A percentile compares a stretch with the other conserved stretches of the same genome.
phyloP scores from a whole-genome alignment of 2,113 vertebrate species.

The Macaca fascicularis region DNA sequence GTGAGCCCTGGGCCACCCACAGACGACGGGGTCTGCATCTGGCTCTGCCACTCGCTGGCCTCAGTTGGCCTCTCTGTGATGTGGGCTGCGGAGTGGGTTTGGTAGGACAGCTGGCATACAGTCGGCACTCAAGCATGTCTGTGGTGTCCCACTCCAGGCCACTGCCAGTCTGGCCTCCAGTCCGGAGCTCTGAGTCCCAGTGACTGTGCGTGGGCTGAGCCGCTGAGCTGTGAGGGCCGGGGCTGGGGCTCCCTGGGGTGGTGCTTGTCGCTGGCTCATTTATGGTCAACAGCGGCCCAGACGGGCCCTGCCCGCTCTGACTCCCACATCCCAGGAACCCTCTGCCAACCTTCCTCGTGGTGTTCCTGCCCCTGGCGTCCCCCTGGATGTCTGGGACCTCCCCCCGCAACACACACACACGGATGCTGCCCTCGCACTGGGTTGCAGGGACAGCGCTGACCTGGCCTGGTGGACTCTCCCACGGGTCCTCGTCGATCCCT shows the following conservation, averaged over 20 bases:
- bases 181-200: not conserved
- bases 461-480: no score
- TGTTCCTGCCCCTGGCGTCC: not conserved
- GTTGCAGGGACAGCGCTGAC: not conserved
- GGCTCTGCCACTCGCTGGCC: not conserved
- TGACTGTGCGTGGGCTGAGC: not conserved
- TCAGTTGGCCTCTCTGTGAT: not conserved
- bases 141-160: not conserved
- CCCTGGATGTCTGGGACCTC: not conserved
- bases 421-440: not conserved
- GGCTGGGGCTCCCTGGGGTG: no score
- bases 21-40: not conserved
- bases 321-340: not conserved
- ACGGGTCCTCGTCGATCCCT: not conserved
- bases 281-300: no score
- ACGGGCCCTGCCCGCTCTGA: rapidly evolving
- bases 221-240: no score
- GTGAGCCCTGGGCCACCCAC: not conserved
- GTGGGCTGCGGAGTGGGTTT: not conserved
- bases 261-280: not conserved
- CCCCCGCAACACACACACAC: no score
- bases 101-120: not conserved
- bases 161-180: no score
- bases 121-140: not conserved
- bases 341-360: not conserved